phyloP scores from a whole-genome alignment of 2,888 invertebrate genomes.

The Apocheima hispidaria region DNA sequence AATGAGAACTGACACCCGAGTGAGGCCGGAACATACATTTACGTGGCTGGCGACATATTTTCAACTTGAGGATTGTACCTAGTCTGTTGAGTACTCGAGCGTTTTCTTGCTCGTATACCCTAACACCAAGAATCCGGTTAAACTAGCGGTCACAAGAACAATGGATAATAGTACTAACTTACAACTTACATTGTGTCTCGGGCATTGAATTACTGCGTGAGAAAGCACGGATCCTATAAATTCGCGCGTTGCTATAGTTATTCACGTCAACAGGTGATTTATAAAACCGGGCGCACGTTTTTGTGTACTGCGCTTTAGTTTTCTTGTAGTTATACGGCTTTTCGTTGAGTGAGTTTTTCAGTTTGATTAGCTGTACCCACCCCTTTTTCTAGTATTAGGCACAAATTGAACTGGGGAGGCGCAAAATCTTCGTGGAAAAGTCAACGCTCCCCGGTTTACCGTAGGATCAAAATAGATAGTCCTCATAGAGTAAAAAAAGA shows the following conservation, averaged over 20 bases:
- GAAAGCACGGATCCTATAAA: slow-evolving; percentile 60
- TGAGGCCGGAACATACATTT: too few species aligned
- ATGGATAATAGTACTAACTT: not conserved
- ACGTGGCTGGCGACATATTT: too few species aligned
- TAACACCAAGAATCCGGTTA: too few species aligned
- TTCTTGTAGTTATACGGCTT: slow-evolving; percentile 10
- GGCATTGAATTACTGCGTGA: slow-evolving; percentile 12
- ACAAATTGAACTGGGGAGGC: too few species aligned
- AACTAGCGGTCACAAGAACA: not conserved
- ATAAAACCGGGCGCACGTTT: slow-evolving; percentile 56
- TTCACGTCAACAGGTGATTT: slow-evolving; percentile 69
- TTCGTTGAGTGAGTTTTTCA: not conserved
- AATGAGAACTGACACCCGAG: too few species aligned
- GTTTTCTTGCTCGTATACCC: too few species aligned
- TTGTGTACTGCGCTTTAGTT: slow-evolving; percentile 45
- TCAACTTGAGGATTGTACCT: too few species aligned
- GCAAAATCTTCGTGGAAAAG: too few species aligned
- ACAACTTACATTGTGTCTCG: slow-evolving; percentile 6
- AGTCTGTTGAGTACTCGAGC: too few species aligned
- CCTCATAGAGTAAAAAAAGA: too few species aligned
- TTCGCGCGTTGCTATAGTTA: slow-evolving; percentile 66
- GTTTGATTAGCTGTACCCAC: not conserved
- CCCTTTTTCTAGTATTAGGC: not conserved
- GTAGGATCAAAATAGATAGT: too few species aligned
- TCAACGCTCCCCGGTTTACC: too few species aligned